phyloP scores from a whole-genome alignment of 2,888 invertebrate genomes.

The Philereme vetulata region DNA sequence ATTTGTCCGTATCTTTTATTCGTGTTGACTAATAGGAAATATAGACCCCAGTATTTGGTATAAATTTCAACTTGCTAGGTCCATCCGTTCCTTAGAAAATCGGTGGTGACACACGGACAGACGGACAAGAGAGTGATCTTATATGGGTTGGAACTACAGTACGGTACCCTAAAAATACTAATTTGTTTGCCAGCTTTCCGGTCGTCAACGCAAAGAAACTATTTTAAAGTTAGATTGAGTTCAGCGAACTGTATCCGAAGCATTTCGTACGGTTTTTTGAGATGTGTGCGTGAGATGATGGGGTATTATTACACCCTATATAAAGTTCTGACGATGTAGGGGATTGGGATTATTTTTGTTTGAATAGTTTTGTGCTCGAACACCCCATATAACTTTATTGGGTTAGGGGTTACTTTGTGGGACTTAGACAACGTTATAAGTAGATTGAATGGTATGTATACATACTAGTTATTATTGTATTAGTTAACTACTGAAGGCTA shows the following conservation, averaged over 20 bases:
- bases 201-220: constrained; percentile 53
- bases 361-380: constrained; percentile 23
- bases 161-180: constrained; percentile 36
- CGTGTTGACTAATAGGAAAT: too few species aligned
- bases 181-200: constrained; percentile 41
- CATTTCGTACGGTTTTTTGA: constrained; percentile 52
- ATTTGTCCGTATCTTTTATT: too few species aligned
- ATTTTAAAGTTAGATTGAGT: constrained; percentile 73
- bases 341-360: constrained; percentile 23
- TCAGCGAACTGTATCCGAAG: constrained; percentile 49
- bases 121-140: too few species aligned
- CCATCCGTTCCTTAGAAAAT: too few species aligned
- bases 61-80: too few species aligned
- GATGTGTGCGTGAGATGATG: constrained; percentile 33
- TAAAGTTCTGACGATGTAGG: constrained; percentile 31
- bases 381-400: constrained; percentile 9
- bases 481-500: too few species aligned
- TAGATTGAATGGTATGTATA: too few species aligned
- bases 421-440: not conserved
- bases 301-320: constrained; percentile 25
- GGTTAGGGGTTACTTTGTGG: constrained; percentile 7
- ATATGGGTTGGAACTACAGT: too few species aligned
- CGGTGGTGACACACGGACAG: too few species aligned
- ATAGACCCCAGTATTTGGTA: too few species aligned
- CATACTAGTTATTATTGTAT: too few species aligned